These are phyloP conservation scores for Merops nubicus DNA, from an alignment of 2,113 vertebrate genomes.

Conservation along the genomic window DNA sequence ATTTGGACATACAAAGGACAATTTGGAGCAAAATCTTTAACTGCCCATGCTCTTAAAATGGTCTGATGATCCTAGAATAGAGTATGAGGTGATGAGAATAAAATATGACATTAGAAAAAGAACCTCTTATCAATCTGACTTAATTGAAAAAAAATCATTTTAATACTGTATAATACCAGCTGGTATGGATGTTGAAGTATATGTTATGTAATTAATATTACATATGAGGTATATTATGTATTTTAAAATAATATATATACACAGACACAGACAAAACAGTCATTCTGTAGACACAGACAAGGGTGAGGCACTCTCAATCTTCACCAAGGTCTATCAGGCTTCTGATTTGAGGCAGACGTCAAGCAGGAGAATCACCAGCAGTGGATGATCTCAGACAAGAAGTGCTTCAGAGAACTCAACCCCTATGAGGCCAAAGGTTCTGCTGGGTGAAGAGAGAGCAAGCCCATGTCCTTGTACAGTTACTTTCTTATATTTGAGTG, in stretches of 20 bases:
- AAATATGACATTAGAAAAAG: not conserved
- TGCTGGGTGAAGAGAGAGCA: not conserved
- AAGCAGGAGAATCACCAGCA: not conserved
- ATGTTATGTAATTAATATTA: not conserved
- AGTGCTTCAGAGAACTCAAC: not conserved
- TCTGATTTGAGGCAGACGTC: not conserved
- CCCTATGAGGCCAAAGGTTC: not conserved
- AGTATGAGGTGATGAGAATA: not conserved
- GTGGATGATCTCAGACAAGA: not conserved
- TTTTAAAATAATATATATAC: not conserved
- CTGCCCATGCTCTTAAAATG: conserved; percentile 96
- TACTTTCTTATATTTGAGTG: not conserved
- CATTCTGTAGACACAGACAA: not conserved
- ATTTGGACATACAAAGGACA: conserved; percentile 96
- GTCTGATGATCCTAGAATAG: conserved; percentile 92
- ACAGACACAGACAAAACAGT: not conserved
- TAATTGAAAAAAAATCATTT: not conserved
- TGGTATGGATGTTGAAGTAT: not conserved
- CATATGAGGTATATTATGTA: not conserved
- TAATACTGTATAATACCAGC: not conserved
- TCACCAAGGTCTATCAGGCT: not conserved
- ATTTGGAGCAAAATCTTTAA: conserved; percentile 97
- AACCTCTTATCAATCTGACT: not conserved
- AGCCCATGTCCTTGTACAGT: not conserved
- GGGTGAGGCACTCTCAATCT: not conserved